Percentiles rank a stretch among this genome's conserved stretches.
Conservation (phyloP, 2,113 vertebrate genomes). For the Myotis brandtii region DNA sequence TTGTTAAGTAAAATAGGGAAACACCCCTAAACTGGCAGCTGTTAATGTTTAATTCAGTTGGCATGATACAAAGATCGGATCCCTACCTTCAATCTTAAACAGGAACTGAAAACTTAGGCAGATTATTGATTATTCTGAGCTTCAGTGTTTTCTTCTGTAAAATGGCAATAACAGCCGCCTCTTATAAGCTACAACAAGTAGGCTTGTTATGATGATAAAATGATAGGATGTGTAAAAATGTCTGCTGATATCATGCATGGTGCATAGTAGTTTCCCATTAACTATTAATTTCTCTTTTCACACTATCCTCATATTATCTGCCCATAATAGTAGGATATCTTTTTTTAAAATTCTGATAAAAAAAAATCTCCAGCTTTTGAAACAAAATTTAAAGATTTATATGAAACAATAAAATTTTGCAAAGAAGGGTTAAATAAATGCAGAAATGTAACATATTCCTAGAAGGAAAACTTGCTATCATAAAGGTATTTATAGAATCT, state of each 20-base stretch:
- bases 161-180: neutral
- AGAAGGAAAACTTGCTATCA: neutral
- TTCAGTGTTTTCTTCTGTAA: neutral
- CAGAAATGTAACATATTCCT: neutral
- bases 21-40: neutral
- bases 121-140: neutral
- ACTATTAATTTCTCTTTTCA: conserved; percentile 2
- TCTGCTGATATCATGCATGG: neutral
- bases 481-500: neutral
- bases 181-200: neutral
- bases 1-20: neutral
- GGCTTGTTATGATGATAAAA: neutral
- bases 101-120: neutral
- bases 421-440: conserved; percentile 17
- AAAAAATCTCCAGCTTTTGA: neutral
- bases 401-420: conserved; percentile 22
- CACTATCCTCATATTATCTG: neutral
- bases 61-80: neutral
- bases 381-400: conserved; percentile 8
- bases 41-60: neutral
- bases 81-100: neutral
- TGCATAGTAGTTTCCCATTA: neutral
- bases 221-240: neutral
- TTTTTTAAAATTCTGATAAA: conserved; percentile 19
- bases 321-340: neutral